Base-by-base conservation (phyloP, 1,140 invertebrate species). In the Drosophila burlai region DNA sequence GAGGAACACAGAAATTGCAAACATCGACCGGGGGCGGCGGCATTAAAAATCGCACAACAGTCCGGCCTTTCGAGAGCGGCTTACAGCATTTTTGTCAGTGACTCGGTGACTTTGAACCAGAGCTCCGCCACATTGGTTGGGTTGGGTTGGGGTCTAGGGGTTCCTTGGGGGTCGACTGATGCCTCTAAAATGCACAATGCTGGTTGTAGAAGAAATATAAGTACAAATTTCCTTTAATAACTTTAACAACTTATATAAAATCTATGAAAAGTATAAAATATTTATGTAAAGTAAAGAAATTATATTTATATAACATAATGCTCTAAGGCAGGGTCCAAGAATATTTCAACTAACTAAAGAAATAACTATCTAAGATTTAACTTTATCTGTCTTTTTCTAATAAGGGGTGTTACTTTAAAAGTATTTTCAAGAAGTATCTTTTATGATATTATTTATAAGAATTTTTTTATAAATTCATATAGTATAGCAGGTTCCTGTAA, bases 61-160 rank as follows among this genome's bases (percentile, higher is more conserved):
- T 59, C 43, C 76, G 49, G 45, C 13, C 46, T 16, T 49, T 36
- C 40, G 40, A 71, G 47, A 43, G 40, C 57, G 69, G 85, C 81
- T 89, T 90, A 90, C 85, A 91, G 67, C 58, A 81, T 91, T 84
- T 92, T 92, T 92, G 90, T 87, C 90, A 92, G 78, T 92, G 91
- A 89, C 89, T 91, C 80, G 90, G 76, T 91, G 89, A 91, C 91
- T 92, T 92, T 92, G 90, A 92, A 80, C 75, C 66, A 63, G 59
- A 52, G 76, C 76, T 78, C 67, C 52, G 64, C 59, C 46, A 63
- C 24, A 64, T 52, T 36, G 46, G 9, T 11, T 15, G 47, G 13
- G 18, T 38, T 50, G 4, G 29, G 31, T 31, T 64, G 40, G 6
- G 15, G 42, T 58, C 45, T 65, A 38, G 21, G 52, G 29, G 63